These are phyloP conservation scores for Tuberolachnus salignus DNA, from an alignment of 2,888 invertebrate genomes.

Conservation along the genomic window DNA sequence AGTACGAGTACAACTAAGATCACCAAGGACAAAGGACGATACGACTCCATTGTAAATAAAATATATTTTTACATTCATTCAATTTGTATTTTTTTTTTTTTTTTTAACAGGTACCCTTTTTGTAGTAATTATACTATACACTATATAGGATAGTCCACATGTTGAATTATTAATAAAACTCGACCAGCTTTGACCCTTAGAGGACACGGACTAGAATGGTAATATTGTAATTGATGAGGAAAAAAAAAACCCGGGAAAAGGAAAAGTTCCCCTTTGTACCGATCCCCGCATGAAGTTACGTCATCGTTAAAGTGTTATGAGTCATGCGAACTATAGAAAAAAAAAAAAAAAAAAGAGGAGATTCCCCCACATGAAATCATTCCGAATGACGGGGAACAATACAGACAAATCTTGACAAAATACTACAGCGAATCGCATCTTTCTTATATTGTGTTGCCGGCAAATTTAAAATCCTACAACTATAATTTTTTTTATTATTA, in stretches of 20 bases:
- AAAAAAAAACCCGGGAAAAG: slow-evolving; percentile 26
- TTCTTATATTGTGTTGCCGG: not conserved
- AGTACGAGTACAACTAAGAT: not conserved
- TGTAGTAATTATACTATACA: not conserved
- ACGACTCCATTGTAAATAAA: slow-evolving; percentile 9
- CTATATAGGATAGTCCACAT: not conserved
- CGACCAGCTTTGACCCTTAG: slow-evolving; percentile 17
- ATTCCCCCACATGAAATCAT: slow-evolving; percentile 32
- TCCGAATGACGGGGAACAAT: not conserved
- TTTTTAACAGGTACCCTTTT: slow-evolving; percentile 18
- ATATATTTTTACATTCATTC: not conserved
- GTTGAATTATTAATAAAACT: slow-evolving; percentile 23
- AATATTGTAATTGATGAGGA: slow-evolving; percentile 31
- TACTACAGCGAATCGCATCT: not conserved
- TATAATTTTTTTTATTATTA: too few species aligned
- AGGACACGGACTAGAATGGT: slow-evolving; percentile 7
- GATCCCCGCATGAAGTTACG: slow-evolving; percentile 40
- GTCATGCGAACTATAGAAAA: slow-evolving; percentile 41
- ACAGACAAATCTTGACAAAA: slow-evolving; percentile 8
- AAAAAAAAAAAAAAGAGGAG: slow-evolving; percentile 41
- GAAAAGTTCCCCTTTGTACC: slow-evolving; percentile 40
- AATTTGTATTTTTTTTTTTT: slow-evolving; percentile 4
- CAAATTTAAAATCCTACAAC: too few species aligned
- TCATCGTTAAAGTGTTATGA: slow-evolving; percentile 40
- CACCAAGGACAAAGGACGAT: slow-evolving; percentile 3